Base-by-base conservation (phyloP, 2,113 vertebrate genomes). In the Chunga burmeisteri region DNA sequence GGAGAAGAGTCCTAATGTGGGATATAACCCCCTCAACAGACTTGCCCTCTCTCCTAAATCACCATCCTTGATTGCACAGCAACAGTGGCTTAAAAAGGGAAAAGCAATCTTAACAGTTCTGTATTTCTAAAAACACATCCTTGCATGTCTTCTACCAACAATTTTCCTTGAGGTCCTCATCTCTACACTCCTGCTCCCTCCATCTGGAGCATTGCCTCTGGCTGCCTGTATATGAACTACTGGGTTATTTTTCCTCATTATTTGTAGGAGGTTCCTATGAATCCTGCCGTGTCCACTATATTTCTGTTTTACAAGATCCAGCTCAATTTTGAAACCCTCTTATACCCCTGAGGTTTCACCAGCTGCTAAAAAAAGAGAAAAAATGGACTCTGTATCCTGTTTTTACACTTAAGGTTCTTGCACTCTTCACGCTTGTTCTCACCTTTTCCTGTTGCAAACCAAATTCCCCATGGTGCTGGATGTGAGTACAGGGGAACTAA, bases 61-160 rank as follows among this genome's bases (percentile, higher is more conserved):
- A 21, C 27, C 22, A 7, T 6, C 23, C 34, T 21, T 13, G 26
- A 29, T 7, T 7, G 52, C 38, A 53, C 27, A 70, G 32, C 47
- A 46, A 6, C 16, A 5, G 7, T 0, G 4, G 9, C 16, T 68
- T 59, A 20, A 67, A 55, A 20, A 1, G 18, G 6, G 6, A 79
- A 36, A n/a, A 65, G 32, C 15, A 7, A 18, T 15, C 6, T 7
- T 11, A 84, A 19, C 10, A n/a, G 49, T 9, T n/a, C 19, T 36
- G 11, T 19, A 21, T 34, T 61, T 32, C 26, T 6, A 50, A 10
- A 32, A 13, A 1, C 22, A 29, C 17, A 15, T 29, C 71, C 19
- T 42, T 38, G 5, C 44, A 49, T 22, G 58, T 73, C 27, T 65
- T 36, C 34, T 26, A 16, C 34, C 8, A 17, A 12, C 10, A 7